phyloP scores from a whole-genome alignment of 2,113 vertebrate genomes.

The Dryoscopus gambensis region DNA sequence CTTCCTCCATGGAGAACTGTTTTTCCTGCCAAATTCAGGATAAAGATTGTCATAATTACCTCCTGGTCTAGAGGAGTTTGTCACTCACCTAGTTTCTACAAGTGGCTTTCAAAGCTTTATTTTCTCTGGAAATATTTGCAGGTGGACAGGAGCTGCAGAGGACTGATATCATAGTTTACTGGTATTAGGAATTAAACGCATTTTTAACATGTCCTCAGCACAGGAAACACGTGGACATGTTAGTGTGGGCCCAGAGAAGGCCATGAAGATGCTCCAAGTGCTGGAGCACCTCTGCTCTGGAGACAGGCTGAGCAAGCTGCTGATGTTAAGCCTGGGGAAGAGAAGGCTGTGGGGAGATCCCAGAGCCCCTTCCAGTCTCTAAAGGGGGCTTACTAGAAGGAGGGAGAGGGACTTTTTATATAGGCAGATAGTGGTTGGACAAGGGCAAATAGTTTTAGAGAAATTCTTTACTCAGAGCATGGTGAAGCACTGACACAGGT shows the following conservation, averaged over 20 bases:
- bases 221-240: background rate
- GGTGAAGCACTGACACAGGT: background rate
- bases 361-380: background rate
- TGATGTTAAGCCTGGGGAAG: background rate
- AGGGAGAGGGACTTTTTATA: background rate
- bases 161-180: background rate
- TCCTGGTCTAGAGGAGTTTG: background rate
- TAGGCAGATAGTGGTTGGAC: background rate
- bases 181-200: background rate
- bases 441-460: background rate
- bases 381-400: background rate
- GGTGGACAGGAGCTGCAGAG: background rate
- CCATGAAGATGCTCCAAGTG: accelerated
- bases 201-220: background rate
- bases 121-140: background rate
- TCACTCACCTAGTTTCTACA: background rate
- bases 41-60: background rate
- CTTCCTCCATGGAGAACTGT: background rate
- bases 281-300: background rate
- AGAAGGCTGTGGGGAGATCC: background rate
- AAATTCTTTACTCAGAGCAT: background rate
- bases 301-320: background rate
- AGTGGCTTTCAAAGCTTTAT: background rate
- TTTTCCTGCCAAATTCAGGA: background rate
- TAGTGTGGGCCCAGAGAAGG: background rate